Evolutionary conservation across 2,113 vertebrate species (phyloP), one percentile per base, ranked within the genome.

Genomic region (Piprites chloris): DNA sequence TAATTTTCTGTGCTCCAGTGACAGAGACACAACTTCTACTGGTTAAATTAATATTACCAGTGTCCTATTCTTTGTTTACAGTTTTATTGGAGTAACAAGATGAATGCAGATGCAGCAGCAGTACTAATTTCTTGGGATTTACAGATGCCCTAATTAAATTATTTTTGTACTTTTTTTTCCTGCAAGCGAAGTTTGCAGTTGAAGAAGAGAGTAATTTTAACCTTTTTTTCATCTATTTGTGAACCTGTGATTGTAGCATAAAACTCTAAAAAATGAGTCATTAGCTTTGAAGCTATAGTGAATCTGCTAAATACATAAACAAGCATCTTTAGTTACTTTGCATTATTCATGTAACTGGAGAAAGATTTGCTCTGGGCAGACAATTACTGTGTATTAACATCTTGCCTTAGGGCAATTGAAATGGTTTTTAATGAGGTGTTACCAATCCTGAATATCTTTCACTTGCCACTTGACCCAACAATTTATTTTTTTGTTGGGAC

Each of bases 301-400:
- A 95, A 89, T 93, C 46, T 91, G 53, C 93, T 97, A 85, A 95
- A 95, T 72, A 94, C 62, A 87, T 87, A 96, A 96, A 80, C 73
- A 97, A 94, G 80, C 52, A 53, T 95, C 83, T 95, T 97, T 87
- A 90, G 90, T 94, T 86, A 90, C 41, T 97, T 91, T 96, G 86
- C 94, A 95, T 97, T 95, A 96, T 95, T 96, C 92, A 97, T 97
- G 89, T 86, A 83, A 94, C 80, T 87, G 85, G 71, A 87, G 92
- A 94, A 96, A 71, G 82, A 93, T 80, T 96, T 85, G 42, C 77
- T 94, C 90, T 95, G 89, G 62, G 85, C 92, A 93, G 97, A 95
- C 90, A 92, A 97, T 97, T 96, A 97, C 90, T 97, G 95, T 96
- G 79, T 94, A 95, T 94, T 97, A 96, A 96, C 90, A 96, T 96